Percentiles rank a stretch among this genome's conserved stretches.
Conservation (phyloP, 2,888 invertebrate genomes). For the Euzophera pinguis region DNA sequence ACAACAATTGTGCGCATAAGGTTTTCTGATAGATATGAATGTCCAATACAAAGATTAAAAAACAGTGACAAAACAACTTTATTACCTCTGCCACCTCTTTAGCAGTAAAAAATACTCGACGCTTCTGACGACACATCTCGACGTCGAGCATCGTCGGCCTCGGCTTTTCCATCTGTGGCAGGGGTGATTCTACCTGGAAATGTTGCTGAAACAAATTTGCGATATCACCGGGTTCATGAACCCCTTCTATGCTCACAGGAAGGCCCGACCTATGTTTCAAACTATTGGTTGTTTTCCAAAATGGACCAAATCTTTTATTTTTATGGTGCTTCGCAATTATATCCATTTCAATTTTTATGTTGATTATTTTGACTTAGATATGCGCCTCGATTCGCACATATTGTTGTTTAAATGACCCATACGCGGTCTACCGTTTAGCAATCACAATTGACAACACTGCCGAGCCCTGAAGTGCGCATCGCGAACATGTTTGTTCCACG, state of each 20-base stretch:
- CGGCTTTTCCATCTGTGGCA: background rate
- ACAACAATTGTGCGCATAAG: background rate
- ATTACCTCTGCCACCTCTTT: background rate
- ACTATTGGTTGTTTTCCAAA: constrained; percentile 8
- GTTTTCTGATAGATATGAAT: background rate
- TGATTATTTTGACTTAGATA: too few species aligned
- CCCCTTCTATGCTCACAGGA: background rate
- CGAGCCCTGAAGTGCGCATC: too few species aligned
- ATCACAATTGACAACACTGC: too few species aligned
- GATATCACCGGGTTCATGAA: background rate
- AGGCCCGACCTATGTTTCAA: background rate
- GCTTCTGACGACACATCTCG: too few species aligned
- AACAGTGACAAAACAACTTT: background rate
- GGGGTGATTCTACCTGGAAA: background rate
- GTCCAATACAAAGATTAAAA: background rate
- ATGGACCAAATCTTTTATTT: background rate
- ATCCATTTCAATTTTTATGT: background rate
- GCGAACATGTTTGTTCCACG: too few species aligned
- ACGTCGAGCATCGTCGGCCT: too few species aligned
- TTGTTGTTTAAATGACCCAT: too few species aligned
- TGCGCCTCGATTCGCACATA: too few species aligned
- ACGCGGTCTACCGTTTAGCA: too few species aligned
- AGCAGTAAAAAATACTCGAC: background rate
- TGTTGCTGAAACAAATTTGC: background rate
- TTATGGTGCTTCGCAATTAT: background rate